phyloP scores from a whole-genome alignment of 53 echinoderm and acorn worm genomes.

The Holothuria leucospilota region DNA sequence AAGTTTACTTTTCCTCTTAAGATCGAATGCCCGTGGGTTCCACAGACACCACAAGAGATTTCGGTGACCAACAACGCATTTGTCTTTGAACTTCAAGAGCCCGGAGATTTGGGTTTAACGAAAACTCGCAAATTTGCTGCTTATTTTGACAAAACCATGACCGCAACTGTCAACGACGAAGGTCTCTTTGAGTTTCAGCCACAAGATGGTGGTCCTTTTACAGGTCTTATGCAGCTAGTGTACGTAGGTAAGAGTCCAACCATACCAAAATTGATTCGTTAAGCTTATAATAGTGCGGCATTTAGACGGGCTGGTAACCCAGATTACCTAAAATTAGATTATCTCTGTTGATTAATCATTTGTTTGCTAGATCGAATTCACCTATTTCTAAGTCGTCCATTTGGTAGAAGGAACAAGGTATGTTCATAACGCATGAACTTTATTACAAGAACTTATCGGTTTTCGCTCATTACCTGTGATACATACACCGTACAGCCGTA shows the following conservation, averaged over 20 bases:
- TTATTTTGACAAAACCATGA: conserved; percentile 74
- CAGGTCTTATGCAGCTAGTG: conserved; percentile 79
- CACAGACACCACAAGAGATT: conserved; percentile 4
- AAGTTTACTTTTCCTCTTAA: background rate
- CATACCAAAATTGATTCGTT: too few relatives aligned
- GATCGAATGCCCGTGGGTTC: conserved; percentile 47
- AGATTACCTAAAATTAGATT: too few relatives aligned
- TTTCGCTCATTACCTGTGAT: too few relatives aligned
- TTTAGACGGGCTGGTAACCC: too few relatives aligned
- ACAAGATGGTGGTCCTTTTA: conserved; percentile 38
- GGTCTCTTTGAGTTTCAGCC: conserved; percentile 52
- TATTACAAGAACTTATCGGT: too few relatives aligned
- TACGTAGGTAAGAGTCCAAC: conserved; percentile 63
- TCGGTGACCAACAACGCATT: conserved; percentile 57
- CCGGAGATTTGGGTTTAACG: conserved; percentile 1
- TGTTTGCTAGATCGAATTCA: too few relatives aligned
- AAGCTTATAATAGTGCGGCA: too few relatives aligned
- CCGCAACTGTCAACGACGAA: conserved; percentile 43
- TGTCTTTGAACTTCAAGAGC: conserved; percentile 82
- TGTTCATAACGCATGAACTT: too few relatives aligned
- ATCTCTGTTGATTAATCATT: too few relatives aligned
- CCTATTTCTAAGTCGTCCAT: too few relatives aligned
- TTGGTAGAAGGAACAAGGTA: too few relatives aligned
- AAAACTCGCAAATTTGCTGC: conserved; percentile 78
- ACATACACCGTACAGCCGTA: too few relatives aligned